phyloP scores from a whole-genome alignment of 1,140 invertebrate genomes.

The Drosophila aff. region DNA sequence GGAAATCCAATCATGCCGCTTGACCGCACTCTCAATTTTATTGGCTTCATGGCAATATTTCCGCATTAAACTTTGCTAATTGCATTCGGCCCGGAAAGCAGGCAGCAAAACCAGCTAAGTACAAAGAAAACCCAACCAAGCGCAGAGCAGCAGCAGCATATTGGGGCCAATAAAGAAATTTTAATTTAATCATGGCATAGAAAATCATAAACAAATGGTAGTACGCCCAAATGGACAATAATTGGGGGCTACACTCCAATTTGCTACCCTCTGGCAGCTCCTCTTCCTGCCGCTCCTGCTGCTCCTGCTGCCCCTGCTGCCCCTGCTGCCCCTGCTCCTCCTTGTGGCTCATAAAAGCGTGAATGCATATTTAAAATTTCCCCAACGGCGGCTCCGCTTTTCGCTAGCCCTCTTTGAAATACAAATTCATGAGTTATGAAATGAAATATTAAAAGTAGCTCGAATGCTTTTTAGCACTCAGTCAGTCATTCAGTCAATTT shows the following conservation, averaged over 20 bases:
- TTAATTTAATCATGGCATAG: constrained; percentile 74
- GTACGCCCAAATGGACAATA: constrained; percentile 58
- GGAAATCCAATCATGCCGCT: constrained; percentile 46
- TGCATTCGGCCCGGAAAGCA: constrained; percentile 49
- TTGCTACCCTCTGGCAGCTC: background rate
- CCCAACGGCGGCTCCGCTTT: constrained; percentile 7
- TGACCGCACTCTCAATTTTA: constrained; percentile 53
- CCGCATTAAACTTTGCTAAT: constrained; percentile 59
- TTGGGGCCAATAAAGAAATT: constrained; percentile 71
- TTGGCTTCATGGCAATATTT: constrained; percentile 52
- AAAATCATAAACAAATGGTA: constrained; percentile 56
- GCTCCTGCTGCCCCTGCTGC: too few relatives aligned
- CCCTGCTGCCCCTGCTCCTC: background rate
- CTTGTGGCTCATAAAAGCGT: constrained; percentile 48
- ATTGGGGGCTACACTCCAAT: constrained; percentile 27
- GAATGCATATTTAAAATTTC: constrained; percentile 71
- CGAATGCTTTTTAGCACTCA: constrained; percentile 51
- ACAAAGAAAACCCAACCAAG: constrained; percentile 52
- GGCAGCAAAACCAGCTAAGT: constrained; percentile 8
- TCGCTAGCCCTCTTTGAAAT: constrained; percentile 46
- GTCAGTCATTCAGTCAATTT: constrained; percentile 60
- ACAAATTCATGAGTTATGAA: constrained; percentile 77
- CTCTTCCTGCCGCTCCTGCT: background rate
- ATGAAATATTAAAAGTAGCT: constrained; percentile 76
- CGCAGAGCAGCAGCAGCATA: constrained; percentile 31